Evolutionary conservation across 64 coral and sea anemone species (phyloP).

Genomic region (Stylophora pistillata): DNA sequence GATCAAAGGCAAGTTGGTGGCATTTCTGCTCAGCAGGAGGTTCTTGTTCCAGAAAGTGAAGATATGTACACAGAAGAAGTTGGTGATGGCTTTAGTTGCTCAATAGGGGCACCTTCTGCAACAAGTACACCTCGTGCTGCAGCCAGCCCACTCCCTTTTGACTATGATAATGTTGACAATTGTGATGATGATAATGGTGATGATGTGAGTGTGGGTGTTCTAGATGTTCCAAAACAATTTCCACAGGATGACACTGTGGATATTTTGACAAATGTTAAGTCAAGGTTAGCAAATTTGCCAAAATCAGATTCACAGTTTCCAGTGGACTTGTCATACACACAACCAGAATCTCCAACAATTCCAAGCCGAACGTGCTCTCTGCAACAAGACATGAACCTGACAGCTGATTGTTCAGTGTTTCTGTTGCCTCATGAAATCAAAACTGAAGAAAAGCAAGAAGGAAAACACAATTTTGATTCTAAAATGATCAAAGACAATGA

Average conservation of each 20-base stretch:
- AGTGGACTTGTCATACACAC: not conserved
- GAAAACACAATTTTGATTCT: not conserved
- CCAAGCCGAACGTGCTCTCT: constrained; percentile 26
- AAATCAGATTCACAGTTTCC: constrained; percentile 31
- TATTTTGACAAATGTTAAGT: not conserved
- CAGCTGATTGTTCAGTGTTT: constrained; percentile 43
- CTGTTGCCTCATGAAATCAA: constrained; percentile 46
- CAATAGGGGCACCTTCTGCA: constrained; percentile 16
- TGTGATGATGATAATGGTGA: not conserved
- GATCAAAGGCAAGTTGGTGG: not conserved
- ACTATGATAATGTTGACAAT: constrained; percentile 3
- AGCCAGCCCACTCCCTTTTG: not conserved
- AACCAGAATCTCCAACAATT: constrained; percentile 45
- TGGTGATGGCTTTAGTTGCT: not conserved
- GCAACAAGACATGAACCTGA: constrained; percentile 25
- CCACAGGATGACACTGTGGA: not conserved
- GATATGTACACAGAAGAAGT: constrained; percentile 7
- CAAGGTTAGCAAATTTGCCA: not conserved
- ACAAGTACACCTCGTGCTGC: constrained; percentile 21
- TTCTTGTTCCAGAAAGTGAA: constrained; percentile 19
- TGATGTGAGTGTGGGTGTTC: not conserved
- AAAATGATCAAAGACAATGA: not conserved
- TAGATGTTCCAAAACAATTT: not conserved
- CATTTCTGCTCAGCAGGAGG: not conserved
- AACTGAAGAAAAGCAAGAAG: not conserved